Conservation (phyloP, 2,888 invertebrate genomes). For the Drosophila prostipennis region DNA sequence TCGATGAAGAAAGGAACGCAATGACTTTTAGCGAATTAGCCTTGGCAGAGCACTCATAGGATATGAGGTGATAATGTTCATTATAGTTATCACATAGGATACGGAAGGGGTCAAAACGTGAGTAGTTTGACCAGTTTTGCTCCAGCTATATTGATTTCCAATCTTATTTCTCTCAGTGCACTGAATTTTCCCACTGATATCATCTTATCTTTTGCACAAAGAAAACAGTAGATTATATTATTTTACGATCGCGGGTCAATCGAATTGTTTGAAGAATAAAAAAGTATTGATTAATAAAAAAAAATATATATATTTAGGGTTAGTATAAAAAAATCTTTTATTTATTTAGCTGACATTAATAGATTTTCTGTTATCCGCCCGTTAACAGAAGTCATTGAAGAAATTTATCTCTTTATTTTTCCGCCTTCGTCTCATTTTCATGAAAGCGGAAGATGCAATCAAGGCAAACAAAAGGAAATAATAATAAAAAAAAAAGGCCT, state of each 20-base stretch:
- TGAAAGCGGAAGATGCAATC: conserved; percentile 69
- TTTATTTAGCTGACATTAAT: not conserved
- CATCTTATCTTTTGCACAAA: not conserved
- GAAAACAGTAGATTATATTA: not conserved
- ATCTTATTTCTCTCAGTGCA: not conserved
- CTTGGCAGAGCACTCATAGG: no score
- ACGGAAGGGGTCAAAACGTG: no score
- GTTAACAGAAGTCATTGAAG: not conserved
- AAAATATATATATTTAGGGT: no score
- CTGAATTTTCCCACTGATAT: not conserved
- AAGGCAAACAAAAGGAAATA: conserved; percentile 60
- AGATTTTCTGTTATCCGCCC: not conserved
- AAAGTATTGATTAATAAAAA: no score
- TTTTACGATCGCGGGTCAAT: not conserved
- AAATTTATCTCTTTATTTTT: not conserved
- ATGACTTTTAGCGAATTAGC: no score
- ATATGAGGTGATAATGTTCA: no score
- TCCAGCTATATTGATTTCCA: not conserved
- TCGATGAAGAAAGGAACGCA: no score
- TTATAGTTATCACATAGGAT: no score
- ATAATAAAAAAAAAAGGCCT: conserved; percentile 42
- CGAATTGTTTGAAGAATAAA: not conserved
- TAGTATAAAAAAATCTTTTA: no score
- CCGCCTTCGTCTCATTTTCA: conserved; percentile 18
- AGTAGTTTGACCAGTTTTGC: no score